These are phyloP conservation scores for Calyptommatus sinebrachiatus DNA, from an alignment of 2,113 vertebrate species.

Conservation along the genomic window DNA sequence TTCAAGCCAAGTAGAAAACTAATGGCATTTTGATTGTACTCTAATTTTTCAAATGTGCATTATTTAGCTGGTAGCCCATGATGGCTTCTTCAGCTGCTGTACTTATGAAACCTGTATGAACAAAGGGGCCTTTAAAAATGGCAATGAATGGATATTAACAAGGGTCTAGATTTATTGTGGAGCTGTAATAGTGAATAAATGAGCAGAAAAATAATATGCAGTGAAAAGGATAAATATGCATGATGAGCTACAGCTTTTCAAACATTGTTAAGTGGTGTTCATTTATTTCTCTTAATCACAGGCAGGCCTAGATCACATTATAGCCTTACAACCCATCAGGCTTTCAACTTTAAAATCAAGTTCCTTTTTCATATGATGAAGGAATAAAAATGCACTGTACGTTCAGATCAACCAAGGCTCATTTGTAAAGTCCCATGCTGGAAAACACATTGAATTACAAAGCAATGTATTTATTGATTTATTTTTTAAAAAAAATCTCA, in stretches of 20 bases:
- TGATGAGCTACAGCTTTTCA: not conserved
- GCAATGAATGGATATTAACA: conserved; percentile 13
- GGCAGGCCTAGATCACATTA: not conserved
- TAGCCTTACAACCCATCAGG: not conserved
- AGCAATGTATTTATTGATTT: not conserved
- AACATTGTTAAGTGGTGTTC: not conserved
- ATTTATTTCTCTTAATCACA: conserved; percentile 9
- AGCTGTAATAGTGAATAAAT: not conserved
- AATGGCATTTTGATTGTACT: conserved; percentile 2
- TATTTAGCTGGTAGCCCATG: not conserved
- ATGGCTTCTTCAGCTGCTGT: conserved; percentile 1
- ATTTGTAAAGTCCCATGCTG: not conserved
- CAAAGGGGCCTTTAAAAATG: conserved; percentile 2
- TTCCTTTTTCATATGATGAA: not conserved
- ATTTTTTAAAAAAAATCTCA: not conserved
- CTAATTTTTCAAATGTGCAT: conserved; percentile 6
- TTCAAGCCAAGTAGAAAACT: conserved; percentile 12
- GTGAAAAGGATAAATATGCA: not conserved
- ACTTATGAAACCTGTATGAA: not conserved
- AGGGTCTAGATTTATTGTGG: not conserved
- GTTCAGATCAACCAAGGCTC: conserved; percentile 10
- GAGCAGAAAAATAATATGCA: conserved; percentile 17
- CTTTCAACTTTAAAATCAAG: not conserved
- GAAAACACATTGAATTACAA: conserved; percentile 13
- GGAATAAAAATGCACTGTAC: not conserved